Percentiles rank a stretch among this genome's conserved stretches.
Evolutionary conservation across 2,113 vertebrate species (phyloP).

Genomic region (Indri indri): DNA sequence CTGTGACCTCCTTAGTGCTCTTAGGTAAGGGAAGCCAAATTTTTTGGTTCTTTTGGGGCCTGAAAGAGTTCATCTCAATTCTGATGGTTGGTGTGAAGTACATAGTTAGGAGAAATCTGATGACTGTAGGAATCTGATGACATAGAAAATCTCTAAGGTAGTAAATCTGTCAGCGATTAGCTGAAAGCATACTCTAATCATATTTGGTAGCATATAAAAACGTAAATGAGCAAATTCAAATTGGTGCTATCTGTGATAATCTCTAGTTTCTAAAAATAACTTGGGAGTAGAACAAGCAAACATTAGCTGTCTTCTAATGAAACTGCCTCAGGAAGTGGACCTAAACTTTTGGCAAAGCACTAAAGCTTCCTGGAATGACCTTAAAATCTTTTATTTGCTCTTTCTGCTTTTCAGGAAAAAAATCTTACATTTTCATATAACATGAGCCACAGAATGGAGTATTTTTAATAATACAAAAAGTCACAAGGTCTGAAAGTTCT

Average conservation of each 20-base stretch:
- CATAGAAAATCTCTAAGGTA: constrained; percentile 59
- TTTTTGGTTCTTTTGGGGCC: constrained; percentile 14
- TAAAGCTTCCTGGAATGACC: constrained; percentile 65
- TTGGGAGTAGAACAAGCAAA: constrained; percentile 68
- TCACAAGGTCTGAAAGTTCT: constrained; percentile 30
- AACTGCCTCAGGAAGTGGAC: constrained; percentile 73
- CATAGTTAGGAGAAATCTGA: constrained; percentile 45
- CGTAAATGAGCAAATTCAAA: constrained; percentile 71
- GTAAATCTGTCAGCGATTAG: constrained; percentile 76
- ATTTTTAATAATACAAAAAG: constrained; percentile 20
- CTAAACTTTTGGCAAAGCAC: constrained; percentile 67
- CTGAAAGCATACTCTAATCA: constrained; percentile 58
- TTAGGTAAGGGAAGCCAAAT: constrained; percentile 28
- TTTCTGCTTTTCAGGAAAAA: constrained; percentile 72
- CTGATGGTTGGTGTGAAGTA: constrained; percentile 15
- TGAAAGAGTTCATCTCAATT: constrained; percentile 50
- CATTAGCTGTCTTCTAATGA: constrained; percentile 62
- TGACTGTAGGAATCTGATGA: constrained; percentile 57
- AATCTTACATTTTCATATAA: constrained; percentile 50
- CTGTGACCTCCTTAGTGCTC: constrained; percentile 31
- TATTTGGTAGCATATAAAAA: constrained; percentile 74
- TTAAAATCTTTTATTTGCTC: constrained; percentile 69
- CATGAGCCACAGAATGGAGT: background rate
- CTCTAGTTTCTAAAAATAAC: constrained; percentile 71
- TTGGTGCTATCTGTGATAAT: constrained; percentile 72